Percentiles rank a stretch among this genome's conserved stretches.
Evolutionary conservation across 37 sponge, comb jelly and placozoan species (phyloP).

Genomic region (Crambe crambe): DNA sequence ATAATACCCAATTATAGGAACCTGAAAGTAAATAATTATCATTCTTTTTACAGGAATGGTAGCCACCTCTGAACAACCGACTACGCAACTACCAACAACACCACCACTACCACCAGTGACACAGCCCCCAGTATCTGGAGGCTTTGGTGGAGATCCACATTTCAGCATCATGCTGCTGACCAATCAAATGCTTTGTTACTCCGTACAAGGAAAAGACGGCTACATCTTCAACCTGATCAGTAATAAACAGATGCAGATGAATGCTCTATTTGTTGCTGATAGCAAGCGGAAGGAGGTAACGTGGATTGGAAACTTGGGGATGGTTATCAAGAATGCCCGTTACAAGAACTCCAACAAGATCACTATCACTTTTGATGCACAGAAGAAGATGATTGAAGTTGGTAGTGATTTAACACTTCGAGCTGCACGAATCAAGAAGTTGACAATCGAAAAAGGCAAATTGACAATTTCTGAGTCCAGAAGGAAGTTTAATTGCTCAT

Average conservation of each 20-base stretch:
- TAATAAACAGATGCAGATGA: conserved; percentile 31
- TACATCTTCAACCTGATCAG: conserved; percentile 45
- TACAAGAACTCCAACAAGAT: conserved; percentile 27
- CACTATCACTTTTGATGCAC: conserved; percentile 13
- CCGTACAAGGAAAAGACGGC: conserved; percentile 29
- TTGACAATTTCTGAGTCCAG: conserved; percentile 14
- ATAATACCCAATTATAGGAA: too few species aligned
- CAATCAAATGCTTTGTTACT: conserved; percentile 26
- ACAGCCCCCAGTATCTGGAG: too few species aligned
- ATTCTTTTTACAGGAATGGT: too few species aligned
- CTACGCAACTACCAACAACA: too few species aligned
- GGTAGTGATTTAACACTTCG: not conserved
- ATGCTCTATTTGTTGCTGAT: conserved; percentile 32
- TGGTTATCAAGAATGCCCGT: conserved; percentile 10
- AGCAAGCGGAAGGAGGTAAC: conserved; percentile 24
- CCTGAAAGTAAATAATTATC: too few species aligned
- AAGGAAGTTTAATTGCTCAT: not conserved
- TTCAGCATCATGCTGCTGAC: conserved; percentile 39
- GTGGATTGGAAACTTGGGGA: conserved; percentile 34
- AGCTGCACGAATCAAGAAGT: not conserved
- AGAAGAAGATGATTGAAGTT: conserved; percentile 12
- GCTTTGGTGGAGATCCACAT: conserved; percentile 37
- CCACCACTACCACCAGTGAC: too few species aligned
- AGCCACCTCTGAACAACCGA: too few species aligned
- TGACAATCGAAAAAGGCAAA: conserved; percentile 19